Evolutionary conservation across 1,140 invertebrate genomes (phyloP), one percentile per base, ranked within the genome.

Genomic region (Cydia amplana): DNA sequence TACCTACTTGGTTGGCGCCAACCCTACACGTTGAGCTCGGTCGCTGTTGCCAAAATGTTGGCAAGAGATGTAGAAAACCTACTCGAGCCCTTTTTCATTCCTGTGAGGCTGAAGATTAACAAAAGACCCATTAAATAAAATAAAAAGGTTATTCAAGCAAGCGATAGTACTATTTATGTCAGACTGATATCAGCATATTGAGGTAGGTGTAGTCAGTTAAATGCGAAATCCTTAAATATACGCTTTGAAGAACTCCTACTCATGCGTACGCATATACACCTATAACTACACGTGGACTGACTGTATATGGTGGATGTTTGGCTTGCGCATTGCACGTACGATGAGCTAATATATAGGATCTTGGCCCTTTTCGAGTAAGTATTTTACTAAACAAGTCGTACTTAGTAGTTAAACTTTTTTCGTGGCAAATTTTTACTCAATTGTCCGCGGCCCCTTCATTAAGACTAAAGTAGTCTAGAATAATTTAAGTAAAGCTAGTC

Each of bases 41-140:
- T 67, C 64, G 25, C 64, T 70, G 65, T 70, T 70, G 65, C 28
- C 28, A 70, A 36, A 36, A 36, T 70, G 7, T 70, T 70, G 36
- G 36, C 32, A 40, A 36, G 65, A 70, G 18, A 36, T 36, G 32
- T 7, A 70, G 65, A 18, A 70, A 70, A 40, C 32, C 65, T 70
- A 10, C 64, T 36, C 28, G 16, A 10, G 55, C 55, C 20, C 55
- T 60, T 60, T 60, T 60, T 60, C 55, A 18, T 18, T 60, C 16
- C 18, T 20, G 18, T n/a, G 18, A 51, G 55, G n/a, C n/a, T 60
- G 49, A 51, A 20, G 7, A 9, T 60, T 20, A 1, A 9, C 18
- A 60, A 16, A 20, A 0, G 16, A 55, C 18, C 16, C 51, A 55
- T 55, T 51, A 4, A 51, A 6, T 51, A 4, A 7, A 51, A 18